These are phyloP conservation scores for Zelostemma sp. DNA, from an alignment of 1,140 invertebrate species.

Conservation along the genomic window DNA sequence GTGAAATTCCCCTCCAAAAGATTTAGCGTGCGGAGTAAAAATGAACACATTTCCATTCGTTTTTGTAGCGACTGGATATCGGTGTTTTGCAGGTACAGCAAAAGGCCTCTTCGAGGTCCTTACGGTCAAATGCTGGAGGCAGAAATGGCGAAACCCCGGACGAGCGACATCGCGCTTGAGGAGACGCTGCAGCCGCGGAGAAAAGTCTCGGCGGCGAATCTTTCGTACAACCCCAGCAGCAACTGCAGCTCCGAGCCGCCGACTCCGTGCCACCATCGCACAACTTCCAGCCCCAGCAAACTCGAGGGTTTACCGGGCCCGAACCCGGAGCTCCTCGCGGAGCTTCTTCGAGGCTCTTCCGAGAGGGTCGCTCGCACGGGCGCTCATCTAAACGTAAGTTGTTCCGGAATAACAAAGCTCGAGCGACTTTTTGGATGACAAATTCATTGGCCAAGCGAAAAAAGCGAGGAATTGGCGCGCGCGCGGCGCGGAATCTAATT, in stretches of 20 bases:
- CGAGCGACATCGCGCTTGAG: conserved; percentile 55
- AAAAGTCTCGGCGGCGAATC: conserved; percentile 64
- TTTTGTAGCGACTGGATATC: neutral
- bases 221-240: conserved; percentile 59
- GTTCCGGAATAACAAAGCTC: neutral
- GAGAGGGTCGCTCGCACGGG: conserved; percentile 74
- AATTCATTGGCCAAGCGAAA: neutral
- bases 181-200: conserved; percentile 55
- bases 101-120: conserved; percentile 81
- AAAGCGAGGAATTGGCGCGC: conserved; percentile 7
- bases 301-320: conserved; percentile 76
- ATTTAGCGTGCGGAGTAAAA: too few species aligned
- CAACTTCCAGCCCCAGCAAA: conserved; percentile 84
- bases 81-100: conserved; percentile 73
- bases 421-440: too few species aligned
- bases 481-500: conserved; percentile 53
- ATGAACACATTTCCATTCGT: too few species aligned
- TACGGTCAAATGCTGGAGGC: conserved; percentile 88
- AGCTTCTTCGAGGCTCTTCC: conserved; percentile 81
- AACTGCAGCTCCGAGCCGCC: conserved; percentile 61
- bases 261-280: conserved; percentile 77
- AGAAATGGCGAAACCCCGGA: conserved; percentile 81
- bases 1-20: too few species aligned
- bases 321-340: conserved; percentile 78
- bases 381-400: conserved; percentile 64